phyloP scores from a whole-genome alignment of 2,888 invertebrate genomes.

The Tetramorium bicarinatum region DNA sequence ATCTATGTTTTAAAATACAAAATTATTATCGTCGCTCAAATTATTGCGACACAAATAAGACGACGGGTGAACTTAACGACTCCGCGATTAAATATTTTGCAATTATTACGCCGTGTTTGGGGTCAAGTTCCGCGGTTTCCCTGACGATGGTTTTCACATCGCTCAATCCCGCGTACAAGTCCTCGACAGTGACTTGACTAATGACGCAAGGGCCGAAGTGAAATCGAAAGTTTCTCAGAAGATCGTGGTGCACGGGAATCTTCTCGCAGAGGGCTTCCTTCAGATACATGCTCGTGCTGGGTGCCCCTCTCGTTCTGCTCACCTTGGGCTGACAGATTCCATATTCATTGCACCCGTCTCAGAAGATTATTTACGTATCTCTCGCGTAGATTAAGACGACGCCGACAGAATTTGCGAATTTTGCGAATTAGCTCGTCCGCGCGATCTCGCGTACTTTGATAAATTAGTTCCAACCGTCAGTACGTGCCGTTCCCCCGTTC shows the following conservation, averaged over 20 bases:
- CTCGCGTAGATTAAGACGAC: neutral
- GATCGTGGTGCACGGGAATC: slow-evolving; percentile 81
- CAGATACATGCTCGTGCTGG: slow-evolving; percentile 79
- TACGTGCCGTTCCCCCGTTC: slow-evolving; percentile 61
- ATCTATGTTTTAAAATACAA: neutral
- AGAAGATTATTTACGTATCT: neutral
- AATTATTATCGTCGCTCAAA: neutral
- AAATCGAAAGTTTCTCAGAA: slow-evolving; percentile 78
- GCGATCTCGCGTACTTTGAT: slow-evolving; percentile 36
- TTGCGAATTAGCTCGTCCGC: neutral
- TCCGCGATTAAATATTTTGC: neutral
- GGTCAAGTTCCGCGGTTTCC: slow-evolving; percentile 79
- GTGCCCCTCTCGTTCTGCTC: slow-evolving; percentile 76
- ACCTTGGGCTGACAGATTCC: slow-evolving; percentile 57
- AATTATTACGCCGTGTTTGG: slow-evolving; percentile 76
- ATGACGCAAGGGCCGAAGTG: slow-evolving; percentile 76
- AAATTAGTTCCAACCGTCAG: slow-evolving; percentile 74
- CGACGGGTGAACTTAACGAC: neutral
- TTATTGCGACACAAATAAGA: neutral
- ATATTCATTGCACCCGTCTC: neutral
- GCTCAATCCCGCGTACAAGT: slow-evolving; percentile 79
- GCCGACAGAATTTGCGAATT: neutral
- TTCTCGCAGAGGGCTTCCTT: slow-evolving; percentile 83
- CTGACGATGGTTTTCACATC: slow-evolving; percentile 77
- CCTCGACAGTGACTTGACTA: slow-evolving; percentile 79